phyloP scores from a whole-genome alignment of 1,140 invertebrate genomes.

The Drosophila teissieri region DNA sequence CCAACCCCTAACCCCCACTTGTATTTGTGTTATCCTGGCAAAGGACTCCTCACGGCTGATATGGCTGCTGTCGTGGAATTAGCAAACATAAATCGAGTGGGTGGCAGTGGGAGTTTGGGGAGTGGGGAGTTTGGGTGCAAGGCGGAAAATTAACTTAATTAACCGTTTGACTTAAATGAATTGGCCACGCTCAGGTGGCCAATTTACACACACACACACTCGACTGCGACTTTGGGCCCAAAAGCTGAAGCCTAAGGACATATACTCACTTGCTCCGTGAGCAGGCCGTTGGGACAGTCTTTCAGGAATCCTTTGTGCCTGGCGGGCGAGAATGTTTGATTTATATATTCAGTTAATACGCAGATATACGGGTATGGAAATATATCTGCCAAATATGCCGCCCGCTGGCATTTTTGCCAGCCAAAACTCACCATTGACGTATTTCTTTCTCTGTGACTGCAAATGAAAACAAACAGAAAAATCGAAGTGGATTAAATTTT shows the following conservation, averaged over 20 bases:
- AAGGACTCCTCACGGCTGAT: background rate
- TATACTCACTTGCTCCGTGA: constrained; percentile 93
- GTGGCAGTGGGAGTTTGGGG: background rate
- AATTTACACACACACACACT: background rate
- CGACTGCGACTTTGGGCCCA: too few species aligned
- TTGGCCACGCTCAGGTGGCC: constrained; percentile 52
- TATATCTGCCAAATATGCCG: too few species aligned
- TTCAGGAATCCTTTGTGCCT: constrained; percentile 98
- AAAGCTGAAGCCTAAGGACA: background rate
- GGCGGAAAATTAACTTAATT: constrained; percentile 68
- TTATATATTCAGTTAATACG: constrained; percentile 1
- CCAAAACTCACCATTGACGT: constrained; percentile 91
- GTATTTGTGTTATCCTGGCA: constrained; percentile 31
- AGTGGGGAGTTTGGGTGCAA: background rate
- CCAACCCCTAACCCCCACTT: background rate
- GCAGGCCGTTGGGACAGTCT: constrained; percentile 95
- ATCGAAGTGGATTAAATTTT: constrained; percentile 43
- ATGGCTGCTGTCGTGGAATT: constrained; percentile 43
- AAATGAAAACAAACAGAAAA: constrained; percentile 63
- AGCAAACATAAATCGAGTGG: constrained; percentile 61
- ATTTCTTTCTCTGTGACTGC: constrained; percentile 95
- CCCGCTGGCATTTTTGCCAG: background rate
- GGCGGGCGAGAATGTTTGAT: constrained; percentile 64
- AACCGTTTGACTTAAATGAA: constrained; percentile 73
- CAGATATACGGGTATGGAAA: background rate